Evolutionary conservation across 1,140 invertebrate genomes (phyloP), one percentile per base, ranked within the genome.

Genomic region (Sipha flava): DNA sequence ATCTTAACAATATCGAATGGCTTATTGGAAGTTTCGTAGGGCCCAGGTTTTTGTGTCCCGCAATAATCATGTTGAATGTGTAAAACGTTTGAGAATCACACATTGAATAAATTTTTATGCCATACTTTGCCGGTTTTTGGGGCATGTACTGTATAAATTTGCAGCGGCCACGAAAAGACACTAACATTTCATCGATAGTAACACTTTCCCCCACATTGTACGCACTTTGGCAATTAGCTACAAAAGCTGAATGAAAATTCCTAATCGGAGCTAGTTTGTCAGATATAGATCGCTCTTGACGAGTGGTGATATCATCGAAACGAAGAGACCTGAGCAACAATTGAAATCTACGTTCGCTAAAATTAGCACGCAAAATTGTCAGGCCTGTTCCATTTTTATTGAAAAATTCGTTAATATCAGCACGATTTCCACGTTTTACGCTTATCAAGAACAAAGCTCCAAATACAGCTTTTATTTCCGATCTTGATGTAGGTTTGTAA

Each of bases 81-180:
- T 83, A 84, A 81, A 81, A 37, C 16, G 45, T 54, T 54, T 54
- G 52, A 14, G 52, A 75, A 75, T 80, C 79, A 43, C 31, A 37
- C 37, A 80, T 29, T 23, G 26, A 23, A 34, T 79, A 31, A 12
- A 82, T 59, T 81, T 82, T 82, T 23, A 82, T 79, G 16, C 84
- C 86, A 81, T 85, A 87, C 80, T 86, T 87, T 54, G 82, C 83
- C 2, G 87, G 86, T 84, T 88, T 88, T 52, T 83, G 84, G 7
- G 85, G 85, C 37, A 88, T 86, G 81, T 87, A 87, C 66, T 85
- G 82, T 62, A 84, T 82, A 80, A 87, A 88, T 34, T 29, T 26
- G 75, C 85, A 86, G 31, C 83, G 81, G 26, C 86, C 86, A 57
- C 83, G 66, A 81, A 86, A 87, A 45, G 81, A 72, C 21, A 85